Evolutionary conservation across 1,140 invertebrate species (phyloP), one percentile per base, ranked within the genome.

Genomic region (Anastrepha ludens): DNA sequence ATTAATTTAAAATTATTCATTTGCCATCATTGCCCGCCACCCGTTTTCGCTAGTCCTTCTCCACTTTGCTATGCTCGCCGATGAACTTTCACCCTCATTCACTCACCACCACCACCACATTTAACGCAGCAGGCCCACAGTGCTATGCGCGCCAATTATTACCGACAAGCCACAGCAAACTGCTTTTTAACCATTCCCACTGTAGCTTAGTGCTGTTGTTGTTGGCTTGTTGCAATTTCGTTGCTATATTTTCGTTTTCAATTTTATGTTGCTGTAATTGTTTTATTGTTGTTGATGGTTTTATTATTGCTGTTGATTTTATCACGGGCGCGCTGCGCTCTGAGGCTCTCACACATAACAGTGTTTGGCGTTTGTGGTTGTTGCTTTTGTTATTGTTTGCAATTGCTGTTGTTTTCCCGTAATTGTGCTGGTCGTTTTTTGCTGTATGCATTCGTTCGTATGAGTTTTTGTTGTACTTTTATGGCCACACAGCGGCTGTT

Each of bases 261-360:
- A 81, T 50, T 81, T 55, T 81, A 55, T 81, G 74, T 81, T 81
- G 41, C 41, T 81, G 74, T 81, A 81, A 81, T 81, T 81, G 74
- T 81, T 81, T 81, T 81, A 81, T 81, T 81, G 74, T 81, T 81
- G 44, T 47, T 81, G 74, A 81, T 81, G 74, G 74, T 81, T 81
- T 81, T 81, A 81, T 81, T 81, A 55, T 81, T 50, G 74, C 47
- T 55, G 74, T 50, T 81, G 47, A 81, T 81, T 81, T 55, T 81
- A 81, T 81, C 47, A 81, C 47, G 20, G 47, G 47, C 74, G 47
- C 44, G 8, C 74, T 50, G 15, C 44, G n/a, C n/a, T 62, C 15
- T 62, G n/a, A 5, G 8, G 47, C 47, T 2, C 74, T 50, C 15
- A 55, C 47, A 55, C 44, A 55, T 44, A n/a, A 50, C 6, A 55